Evolutionary conservation across 2,113 vertebrate genomes (phyloP).

Genomic region (Abramis brama): DNA sequence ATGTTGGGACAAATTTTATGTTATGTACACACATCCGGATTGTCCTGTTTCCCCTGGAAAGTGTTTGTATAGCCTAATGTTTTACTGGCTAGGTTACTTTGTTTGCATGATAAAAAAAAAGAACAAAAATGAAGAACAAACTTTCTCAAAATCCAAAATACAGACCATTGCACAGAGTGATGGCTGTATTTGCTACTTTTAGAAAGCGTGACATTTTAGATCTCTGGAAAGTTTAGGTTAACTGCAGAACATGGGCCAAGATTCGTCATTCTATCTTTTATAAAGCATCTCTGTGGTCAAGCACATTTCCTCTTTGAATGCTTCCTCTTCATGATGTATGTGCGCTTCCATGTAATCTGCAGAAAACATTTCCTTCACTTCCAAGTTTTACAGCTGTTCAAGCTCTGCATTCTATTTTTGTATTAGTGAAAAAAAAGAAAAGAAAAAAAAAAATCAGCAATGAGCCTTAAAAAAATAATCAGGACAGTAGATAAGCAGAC

Average conservation of each 20-base stretch:
- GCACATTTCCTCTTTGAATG: conserved; percentile 47
- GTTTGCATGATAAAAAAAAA: background rate
- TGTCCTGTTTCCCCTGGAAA: background rate
- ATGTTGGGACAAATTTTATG: background rate
- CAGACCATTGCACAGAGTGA: conserved; percentile 1
- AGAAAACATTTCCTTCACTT: conserved; percentile 49
- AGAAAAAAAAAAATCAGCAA: background rate
- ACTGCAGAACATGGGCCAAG: conserved; percentile 44
- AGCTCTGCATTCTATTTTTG: background rate
- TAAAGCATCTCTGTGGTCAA: conserved; percentile 44
- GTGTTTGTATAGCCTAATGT: background rate
- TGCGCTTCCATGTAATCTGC: conserved; percentile 40
- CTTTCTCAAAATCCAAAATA: background rate
- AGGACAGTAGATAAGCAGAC: background rate
- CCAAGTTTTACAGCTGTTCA: background rate
- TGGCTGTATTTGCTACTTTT: conserved; percentile 39
- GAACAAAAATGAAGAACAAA: background rate
- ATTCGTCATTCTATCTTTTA: conserved; percentile 42
- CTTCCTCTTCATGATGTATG: conserved; percentile 27
- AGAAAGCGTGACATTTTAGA: conserved; percentile 33
- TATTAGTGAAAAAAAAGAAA: background rate
- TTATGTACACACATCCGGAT: background rate
- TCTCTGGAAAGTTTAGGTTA: conserved; percentile 44
- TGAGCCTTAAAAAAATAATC: background rate
- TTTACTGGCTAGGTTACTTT: background rate